Base-by-base conservation (phyloP, 2,888 invertebrate genomes). In the Pasiphila rectangulata region DNA sequence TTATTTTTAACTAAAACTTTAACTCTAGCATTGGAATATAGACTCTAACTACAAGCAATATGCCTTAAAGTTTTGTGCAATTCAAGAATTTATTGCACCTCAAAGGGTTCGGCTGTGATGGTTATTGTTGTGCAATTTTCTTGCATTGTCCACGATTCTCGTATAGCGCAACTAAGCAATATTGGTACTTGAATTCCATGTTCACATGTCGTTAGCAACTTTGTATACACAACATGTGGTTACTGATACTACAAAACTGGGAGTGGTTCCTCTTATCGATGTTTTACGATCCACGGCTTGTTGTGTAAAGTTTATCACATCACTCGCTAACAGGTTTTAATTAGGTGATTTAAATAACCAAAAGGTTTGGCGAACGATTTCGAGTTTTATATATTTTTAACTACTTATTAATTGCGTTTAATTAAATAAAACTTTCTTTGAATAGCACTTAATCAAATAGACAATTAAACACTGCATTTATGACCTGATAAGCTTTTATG, bases 101-200 rank as follows among this genome's bases (percentile, higher is more conserved):
- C 71, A 86, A 86, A 86, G 87, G 86, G 84, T 85, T 86, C 77
- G 61, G 72, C 72, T 59, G 61, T 75, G 75, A 85, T 83, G 79
- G 81, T 79, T 86, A 87, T 85, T 83, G 79, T 70, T 83, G 79
- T 79, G 83, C 83, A 85, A 83, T 85, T 84, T 84, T 79, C 80
- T 72, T 68, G 69, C 68, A 80, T 83, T 85, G 79, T 83, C 56
- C 39, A 37, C 12, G 7, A 37, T 30, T n/a, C n/a, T n/a, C 5
- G 19, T 40, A 15, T 35, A 46, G 46, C 45, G 7, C 12, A 15
- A 36, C 23, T 1, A 0, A 46, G 20, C 25, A 15, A 36, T 60
- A 23, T 70, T 69, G 69, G 59, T 68, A 71, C 65, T 67, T 56
- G 37, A 15, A 10, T 17, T 6, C 12, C 9, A 15, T 15, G 29